Evolutionary conservation across 2,797 vertebrate species (phyloP), one percentile per base, ranked within the genome.

Genomic region (Karalla daura): DNA sequence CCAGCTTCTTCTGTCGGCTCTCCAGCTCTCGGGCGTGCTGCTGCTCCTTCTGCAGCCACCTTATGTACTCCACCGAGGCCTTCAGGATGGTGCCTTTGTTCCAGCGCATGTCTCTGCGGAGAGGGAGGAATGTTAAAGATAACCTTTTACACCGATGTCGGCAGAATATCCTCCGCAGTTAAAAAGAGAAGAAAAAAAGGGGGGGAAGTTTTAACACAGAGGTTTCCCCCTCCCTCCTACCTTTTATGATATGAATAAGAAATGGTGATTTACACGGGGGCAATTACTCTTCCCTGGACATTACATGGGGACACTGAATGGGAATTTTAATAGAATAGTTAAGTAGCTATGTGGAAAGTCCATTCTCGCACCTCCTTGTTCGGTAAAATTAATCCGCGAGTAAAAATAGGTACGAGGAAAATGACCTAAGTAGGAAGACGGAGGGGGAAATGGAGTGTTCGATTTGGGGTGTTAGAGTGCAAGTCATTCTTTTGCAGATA

Each of bases 251-350:
- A 94, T 95, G 95, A 96, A 96, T 95, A 95, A 95, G 95, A 96
- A 95, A 96, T 95, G 94, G 96, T 95, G 95, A 97, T 96, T 97
- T 97, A 97, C 95, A 97, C 90, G 93, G 94, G n/a, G 68, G 94
- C 95, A 96, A 97, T 98, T 98, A 98, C 97, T 98, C 97, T 97
- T 95, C 95, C 92, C 96, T 95, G 94, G 96, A 97, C 96, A 96
- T 97, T 96, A 96, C 95, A 82, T 84, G 94, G 93, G 93, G 94
- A 95, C 94, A 93, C 93, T 95, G 95, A 98, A 98, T 98, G 94
- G 95, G 94, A 95, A 95, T 96, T 98, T 98, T 99, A 99, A 99
- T 99, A 98, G 97, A 98, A 98, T 98, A 98, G 95, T 98, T 98
- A 98, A 98, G 96, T 91, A 91, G 88, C 76, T 92, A 86, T 89